Evolutionary conservation across 2,113 vertebrate genomes (phyloP), one percentile per base, ranked within the genome.

Genomic region (Myrmophylax atrothorax): DNA sequence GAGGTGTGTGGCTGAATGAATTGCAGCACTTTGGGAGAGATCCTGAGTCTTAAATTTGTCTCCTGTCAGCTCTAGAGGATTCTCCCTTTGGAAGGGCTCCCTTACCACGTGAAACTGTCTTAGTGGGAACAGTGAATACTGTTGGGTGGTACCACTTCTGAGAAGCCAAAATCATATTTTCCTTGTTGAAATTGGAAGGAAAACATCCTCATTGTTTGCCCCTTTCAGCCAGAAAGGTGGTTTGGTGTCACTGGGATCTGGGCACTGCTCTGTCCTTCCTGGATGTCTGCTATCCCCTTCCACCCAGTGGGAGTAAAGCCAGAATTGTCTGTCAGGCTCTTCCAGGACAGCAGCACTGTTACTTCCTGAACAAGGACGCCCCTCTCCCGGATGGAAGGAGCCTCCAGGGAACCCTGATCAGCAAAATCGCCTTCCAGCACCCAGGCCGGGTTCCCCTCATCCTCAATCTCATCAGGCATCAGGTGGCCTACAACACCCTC

Each of bases 301-400:
- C 42, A 28, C 68, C 38, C 44, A 35, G 42, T 53, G 59, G 62
- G 38, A 28, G 47, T 94, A 74, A 72, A 82, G 78, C 91, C 82
- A 82, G 62, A 31, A 42, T 82, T 95, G 79, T 94, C 87, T 92
- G 33, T 50, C 95, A 99, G 99, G 98, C 99, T 89, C 98, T 99
- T 96, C 99, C 99, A 92, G 99, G 99, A 85, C 99, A 99, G 97
- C 99, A 99, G 96, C 99, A 99, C 95, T 99, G 99, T 97, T 99
- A 99, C 97, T 99, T 99, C 96, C 98, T 99, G 73, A 99, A 99
- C 86, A 99, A 99, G 35, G 99, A 99, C 75, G 99, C 99, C 58
- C 99, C 99, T 24, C 98, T 99, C 89, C 99, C 99, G 73, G 99
- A 99, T 35, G 99, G 99, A 18, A 98, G 97, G 44, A 99, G 98